These are phyloP conservation scores for Babylonia areolata DNA, from an alignment of 1,140 invertebrate species.

Conservation along the genomic window DNA sequence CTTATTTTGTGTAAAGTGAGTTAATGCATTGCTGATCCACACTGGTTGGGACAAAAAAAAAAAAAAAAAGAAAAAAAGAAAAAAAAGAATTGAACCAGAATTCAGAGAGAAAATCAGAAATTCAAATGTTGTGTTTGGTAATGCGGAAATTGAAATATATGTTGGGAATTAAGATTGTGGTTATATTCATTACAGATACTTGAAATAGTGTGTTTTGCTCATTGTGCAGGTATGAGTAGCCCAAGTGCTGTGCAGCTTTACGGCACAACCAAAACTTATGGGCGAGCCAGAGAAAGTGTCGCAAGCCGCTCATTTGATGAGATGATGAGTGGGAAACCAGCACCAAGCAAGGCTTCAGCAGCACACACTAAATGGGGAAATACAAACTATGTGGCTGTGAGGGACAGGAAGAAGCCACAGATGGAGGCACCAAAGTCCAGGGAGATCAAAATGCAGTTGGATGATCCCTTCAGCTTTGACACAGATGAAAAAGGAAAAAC, in stretches of 20 bases:
- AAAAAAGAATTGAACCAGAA: too few relatives aligned
- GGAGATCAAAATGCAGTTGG: conserved; percentile 47
- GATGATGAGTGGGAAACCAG: conserved; percentile 50
- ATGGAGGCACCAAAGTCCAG: conserved; percentile 37
- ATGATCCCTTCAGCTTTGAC: conserved; percentile 66
- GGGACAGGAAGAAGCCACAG: conserved; percentile 44
- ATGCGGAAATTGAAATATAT: too few relatives aligned
- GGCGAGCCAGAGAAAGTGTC: conserved; percentile 50
- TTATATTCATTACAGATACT: too few relatives aligned
- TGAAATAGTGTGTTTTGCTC: background rate
- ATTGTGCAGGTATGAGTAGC: conserved; percentile 36
- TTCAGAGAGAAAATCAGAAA: too few relatives aligned
- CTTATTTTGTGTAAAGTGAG: too few relatives aligned
- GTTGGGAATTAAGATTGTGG: too few relatives aligned
- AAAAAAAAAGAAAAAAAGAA: too few relatives aligned
- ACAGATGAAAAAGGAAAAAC: conserved; percentile 52
- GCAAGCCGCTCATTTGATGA: conserved; percentile 64
- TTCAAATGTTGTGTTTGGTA: too few relatives aligned
- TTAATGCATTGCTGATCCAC: too few relatives aligned
- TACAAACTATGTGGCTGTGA: conserved; percentile 58
- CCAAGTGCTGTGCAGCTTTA: conserved; percentile 39
- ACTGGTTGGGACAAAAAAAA: too few relatives aligned
- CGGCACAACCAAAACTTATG: conserved; percentile 53
- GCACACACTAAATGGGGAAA: conserved; percentile 66
- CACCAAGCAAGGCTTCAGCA: conserved; percentile 51